Evolutionary conservation across 2,888 invertebrate genomes (phyloP), one percentile per base, ranked within the genome.

Genomic region (Cartodere bifasciata): DNA sequence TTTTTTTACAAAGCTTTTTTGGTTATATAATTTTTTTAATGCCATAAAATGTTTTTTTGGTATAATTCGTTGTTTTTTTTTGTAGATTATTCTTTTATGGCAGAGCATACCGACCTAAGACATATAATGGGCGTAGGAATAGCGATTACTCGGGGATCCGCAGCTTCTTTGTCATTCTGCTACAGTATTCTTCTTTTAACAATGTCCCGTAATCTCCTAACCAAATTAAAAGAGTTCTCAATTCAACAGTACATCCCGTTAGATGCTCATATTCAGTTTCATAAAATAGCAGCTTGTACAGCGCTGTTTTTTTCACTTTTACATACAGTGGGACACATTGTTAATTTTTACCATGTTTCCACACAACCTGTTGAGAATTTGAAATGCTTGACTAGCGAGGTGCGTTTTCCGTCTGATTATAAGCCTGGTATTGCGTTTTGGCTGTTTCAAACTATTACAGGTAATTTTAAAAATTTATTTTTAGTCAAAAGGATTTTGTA

Each of bases 71-170:
- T 7, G 6, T 7, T 24, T 21, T 28, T 27, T 6, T 38, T 54
- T 58, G 2, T 49, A 83, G 83, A 91, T 64, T 94, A 94, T 55
- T 88, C 91, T 0, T 92, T 92, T 57, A 87, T 94, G 85, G 80
- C 90, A 1, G 94, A 95, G 52, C 92, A 94, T 58, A 80, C 90
- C 13, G 94, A 95, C 58, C 62, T 95, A 43, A 68, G 94, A 2
- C 90, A 94, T 51, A 92, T 95, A 23, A 94, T 95, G 94, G 94
- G 94, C 2, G 88, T 90, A 2, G 92, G 94, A 1, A 94, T 94
- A 28, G 92, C 92, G 4, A 86, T 92, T 43, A 92, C 92, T 0
- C 67, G 92, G 55, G 92, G 92, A 11, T 87, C 92, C 0, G 94
- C 94, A 0, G 92, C 91, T 1, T 85, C 92, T 0, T 57, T 95